phyloP scores from a whole-genome alignment of 1,140 invertebrate genomes.

The Ericerus pela region DNA sequence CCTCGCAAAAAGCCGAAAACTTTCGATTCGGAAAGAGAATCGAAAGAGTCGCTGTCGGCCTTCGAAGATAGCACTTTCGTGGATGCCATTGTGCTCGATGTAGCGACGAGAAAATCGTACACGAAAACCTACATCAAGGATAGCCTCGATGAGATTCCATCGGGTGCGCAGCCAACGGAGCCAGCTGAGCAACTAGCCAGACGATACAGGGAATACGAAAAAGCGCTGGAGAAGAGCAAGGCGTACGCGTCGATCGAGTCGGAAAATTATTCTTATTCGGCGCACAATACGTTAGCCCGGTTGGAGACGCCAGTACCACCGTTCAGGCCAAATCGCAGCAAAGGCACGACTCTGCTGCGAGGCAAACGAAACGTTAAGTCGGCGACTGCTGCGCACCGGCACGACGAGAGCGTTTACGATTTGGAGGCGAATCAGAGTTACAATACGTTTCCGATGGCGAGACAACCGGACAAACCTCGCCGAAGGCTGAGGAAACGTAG shows the following conservation, averaged over 20 bases:
- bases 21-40: not conserved
- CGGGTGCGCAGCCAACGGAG: not conserved
- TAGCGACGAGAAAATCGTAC: not conserved
- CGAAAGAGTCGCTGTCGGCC: not conserved
- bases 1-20: not conserved
- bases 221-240: not conserved
- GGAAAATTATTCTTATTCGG: not conserved
- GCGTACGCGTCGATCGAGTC: not conserved
- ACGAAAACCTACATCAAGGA: not conserved
- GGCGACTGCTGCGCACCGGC: not conserved
- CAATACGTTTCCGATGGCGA: not conserved
- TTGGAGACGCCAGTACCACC: not conserved
- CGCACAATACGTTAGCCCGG: not conserved
- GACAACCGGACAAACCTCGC: conserved; percentile 3
- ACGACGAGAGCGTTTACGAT: not conserved
- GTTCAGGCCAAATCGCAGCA: not conserved
- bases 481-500: not conserved
- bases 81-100: not conserved
- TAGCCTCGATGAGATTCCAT: not conserved
- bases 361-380: not conserved
- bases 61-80: not conserved
- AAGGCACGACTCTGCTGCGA: not conserved
- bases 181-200: not conserved
- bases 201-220: not conserved
- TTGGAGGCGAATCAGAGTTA: not conserved